These are phyloP conservation scores for Mycteria americana DNA, from an alignment of 2,797 vertebrate genomes.

Conservation along the genomic window DNA sequence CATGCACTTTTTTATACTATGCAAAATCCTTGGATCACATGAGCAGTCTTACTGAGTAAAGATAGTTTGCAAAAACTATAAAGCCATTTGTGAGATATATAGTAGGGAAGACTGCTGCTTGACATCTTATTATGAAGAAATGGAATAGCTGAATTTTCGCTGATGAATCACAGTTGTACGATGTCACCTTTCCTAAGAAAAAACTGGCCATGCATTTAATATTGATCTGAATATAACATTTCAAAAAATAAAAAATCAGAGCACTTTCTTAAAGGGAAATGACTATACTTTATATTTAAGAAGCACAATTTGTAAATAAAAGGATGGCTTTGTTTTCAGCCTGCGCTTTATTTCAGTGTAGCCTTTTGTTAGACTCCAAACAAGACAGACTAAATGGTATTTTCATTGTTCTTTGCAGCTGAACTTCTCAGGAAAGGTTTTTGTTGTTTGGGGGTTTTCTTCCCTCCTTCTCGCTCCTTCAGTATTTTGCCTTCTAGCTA, in stretches of 20 bases:
- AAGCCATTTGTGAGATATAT: not conserved
- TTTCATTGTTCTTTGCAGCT: not conserved
- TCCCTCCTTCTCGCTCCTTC: not conserved
- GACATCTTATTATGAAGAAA: not conserved
- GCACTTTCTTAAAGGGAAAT: not conserved
- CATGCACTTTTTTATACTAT: not conserved
- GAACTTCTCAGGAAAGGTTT: not conserved
- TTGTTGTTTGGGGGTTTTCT: not conserved
- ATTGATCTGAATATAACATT: not conserved
- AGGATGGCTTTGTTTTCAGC: not conserved
- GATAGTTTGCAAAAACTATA: not conserved
- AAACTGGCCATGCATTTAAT: not conserved
- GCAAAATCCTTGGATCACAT: not conserved
- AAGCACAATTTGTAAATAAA: not conserved
- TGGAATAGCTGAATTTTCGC: not conserved
- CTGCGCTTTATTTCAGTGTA: not conserved
- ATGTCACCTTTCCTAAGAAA: not conserved
- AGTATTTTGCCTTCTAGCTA: conserved; percentile 41
- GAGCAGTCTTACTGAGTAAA: not conserved
- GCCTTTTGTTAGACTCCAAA: not conserved
- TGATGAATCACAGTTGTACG: not conserved
- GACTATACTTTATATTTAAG: not conserved
- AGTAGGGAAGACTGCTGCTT: not conserved
- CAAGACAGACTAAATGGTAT: not conserved
- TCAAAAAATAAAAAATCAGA: not conserved